Conservation (phyloP, 1,140 invertebrate species). For the Ceratosolen solmsi region DNA sequence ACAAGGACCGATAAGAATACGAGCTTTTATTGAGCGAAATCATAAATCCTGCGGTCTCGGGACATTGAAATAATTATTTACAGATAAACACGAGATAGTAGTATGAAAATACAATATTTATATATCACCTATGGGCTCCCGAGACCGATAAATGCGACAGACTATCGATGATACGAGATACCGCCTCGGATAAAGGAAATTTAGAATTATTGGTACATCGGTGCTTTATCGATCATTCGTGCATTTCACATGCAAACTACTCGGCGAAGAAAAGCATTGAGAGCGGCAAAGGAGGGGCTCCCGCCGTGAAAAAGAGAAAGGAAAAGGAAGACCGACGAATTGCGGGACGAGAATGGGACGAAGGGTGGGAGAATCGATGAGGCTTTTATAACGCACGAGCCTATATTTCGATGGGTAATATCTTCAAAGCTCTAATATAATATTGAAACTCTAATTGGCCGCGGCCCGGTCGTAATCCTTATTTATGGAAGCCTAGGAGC, state of each 20-base stretch:
- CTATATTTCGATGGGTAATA: conserved; percentile 20
- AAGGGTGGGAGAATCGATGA: conserved; percentile 4
- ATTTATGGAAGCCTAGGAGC: conserved; percentile 42
- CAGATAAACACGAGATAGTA: background rate
- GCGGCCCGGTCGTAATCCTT: conserved; percentile 38
- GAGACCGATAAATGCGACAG: background rate
- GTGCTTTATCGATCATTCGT: background rate
- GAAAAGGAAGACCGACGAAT: background rate
- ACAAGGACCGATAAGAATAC: background rate
- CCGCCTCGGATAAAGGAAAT: background rate
- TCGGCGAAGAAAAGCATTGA: background rate
- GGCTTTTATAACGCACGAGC: conserved; percentile 9
- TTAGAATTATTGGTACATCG: background rate
- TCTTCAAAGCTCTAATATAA: conserved; percentile 46
- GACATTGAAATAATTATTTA: conserved; percentile 1
- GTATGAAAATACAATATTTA: background rate
- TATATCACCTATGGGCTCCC: background rate
- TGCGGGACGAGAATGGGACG: background rate
- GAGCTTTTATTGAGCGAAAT: background rate
- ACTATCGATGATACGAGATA: background rate
- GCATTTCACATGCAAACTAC: background rate
- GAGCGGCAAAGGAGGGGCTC: no score
- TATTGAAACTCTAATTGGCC: conserved; percentile 48
- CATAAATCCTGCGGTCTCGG: background rate
- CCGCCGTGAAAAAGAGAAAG: no score